Percentiles rank a stretch among this genome's conserved stretches.
Conservation (phyloP, 1,140 invertebrate species). For the Pentalonia nigronervosa region DNA sequence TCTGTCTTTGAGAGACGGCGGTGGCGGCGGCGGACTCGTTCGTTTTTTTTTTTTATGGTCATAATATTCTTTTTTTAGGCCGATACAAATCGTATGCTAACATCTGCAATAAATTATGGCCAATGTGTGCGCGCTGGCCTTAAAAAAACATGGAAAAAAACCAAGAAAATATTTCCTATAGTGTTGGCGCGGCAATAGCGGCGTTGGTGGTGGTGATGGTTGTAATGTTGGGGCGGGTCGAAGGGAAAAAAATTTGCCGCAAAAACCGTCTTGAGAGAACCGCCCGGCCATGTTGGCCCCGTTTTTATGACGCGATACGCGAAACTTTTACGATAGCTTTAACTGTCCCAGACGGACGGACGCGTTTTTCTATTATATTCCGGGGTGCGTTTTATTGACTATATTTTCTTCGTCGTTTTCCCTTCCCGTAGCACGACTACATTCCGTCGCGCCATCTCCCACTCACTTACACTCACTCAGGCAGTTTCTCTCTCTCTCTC, state of each 20-base stretch:
- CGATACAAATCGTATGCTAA: constrained; percentile 56
- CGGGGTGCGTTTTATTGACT: constrained; percentile 57
- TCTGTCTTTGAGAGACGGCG: constrained; percentile 56
- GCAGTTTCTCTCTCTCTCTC: background rate
- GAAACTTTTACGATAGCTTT: constrained; percentile 55
- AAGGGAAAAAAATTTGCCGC: constrained; percentile 35
- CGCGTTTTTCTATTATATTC: constrained; percentile 50
- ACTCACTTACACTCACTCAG: background rate
- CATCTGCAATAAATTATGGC: constrained; percentile 57
- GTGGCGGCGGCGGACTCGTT: background rate
- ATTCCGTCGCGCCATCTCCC: background rate
- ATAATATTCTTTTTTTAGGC: constrained; percentile 57
- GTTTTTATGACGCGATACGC: constrained; percentile 54
- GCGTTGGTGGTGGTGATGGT: background rate
- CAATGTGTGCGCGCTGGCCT: constrained; percentile 29
- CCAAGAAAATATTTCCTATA: constrained; percentile 28
- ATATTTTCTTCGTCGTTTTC: constrained; percentile 25
- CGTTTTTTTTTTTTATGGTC: constrained; percentile 53
- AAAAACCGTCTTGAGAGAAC: constrained; percentile 23
- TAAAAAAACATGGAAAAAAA: constrained; percentile 22
- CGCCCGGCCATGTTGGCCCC: constrained; percentile 27
- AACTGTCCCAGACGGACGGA: constrained; percentile 57
- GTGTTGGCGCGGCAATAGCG: background rate
- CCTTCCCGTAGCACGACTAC: background rate
- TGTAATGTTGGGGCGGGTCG: background rate